Conservation (phyloP, 2,888 invertebrate species). For the Rhaphigaster nebulosa region DNA sequence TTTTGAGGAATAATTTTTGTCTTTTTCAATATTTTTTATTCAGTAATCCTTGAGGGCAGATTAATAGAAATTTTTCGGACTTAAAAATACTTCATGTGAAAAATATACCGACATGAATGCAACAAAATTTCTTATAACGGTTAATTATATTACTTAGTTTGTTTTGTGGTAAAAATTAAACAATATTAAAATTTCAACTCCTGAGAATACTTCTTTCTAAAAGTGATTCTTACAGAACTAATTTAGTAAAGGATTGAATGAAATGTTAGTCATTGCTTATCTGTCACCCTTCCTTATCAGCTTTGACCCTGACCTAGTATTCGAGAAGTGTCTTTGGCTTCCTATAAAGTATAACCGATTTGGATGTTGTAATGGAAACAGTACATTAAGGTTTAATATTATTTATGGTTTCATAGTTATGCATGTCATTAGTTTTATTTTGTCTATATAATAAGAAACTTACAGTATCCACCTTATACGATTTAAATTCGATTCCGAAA, state of each 20-base stretch:
- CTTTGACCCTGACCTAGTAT: conserved; percentile 22
- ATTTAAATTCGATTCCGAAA: too few species aligned
- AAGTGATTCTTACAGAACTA: background rate
- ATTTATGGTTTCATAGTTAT: background rate
- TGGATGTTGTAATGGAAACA: background rate
- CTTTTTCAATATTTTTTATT: too few species aligned
- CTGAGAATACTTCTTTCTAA: background rate
- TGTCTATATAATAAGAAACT: too few species aligned
- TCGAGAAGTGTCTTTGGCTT: background rate
- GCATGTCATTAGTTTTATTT: too few species aligned
- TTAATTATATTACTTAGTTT: too few species aligned
- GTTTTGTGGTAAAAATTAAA: background rate
- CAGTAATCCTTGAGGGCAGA: too few species aligned
- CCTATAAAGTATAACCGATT: background rate
- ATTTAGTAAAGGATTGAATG: conserved; percentile 10
- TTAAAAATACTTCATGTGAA: too few species aligned
- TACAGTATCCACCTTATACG: too few species aligned
- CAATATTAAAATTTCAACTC: background rate
- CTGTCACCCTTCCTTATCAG: background rate
- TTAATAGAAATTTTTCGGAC: too few species aligned
- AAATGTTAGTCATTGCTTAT: background rate
- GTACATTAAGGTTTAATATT: background rate
- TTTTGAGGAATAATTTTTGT: too few species aligned
- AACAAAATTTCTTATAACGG: too few species aligned
- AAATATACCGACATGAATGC: too few species aligned